Evolutionary conservation across 2,888 invertebrate species (phyloP), one percentile per base, ranked within the genome.

Genomic region (Melipona beecheii): DNA sequence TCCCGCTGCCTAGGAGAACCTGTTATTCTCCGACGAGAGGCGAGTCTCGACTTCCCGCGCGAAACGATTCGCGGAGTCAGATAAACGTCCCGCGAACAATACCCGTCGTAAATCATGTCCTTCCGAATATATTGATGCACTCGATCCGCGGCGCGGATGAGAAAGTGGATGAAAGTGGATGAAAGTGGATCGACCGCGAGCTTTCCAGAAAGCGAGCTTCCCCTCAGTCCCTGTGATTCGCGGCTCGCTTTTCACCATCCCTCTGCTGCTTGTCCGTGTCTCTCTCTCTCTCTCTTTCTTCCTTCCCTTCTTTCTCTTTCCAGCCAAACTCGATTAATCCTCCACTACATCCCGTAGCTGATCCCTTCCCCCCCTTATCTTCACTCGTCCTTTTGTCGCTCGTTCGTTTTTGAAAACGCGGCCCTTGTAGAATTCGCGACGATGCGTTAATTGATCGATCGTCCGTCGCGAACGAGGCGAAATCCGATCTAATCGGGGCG

Each of bases 91-190:
- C 68, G 65, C 80, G 85, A 87, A 88, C 83, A 88, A 88, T 87
- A 68, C 85, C 71, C 75, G 74, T 82, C 87, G 87, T 87, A 85
- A 88, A 87, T 88, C 88, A 88, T 62, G 82, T 79, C 87, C 82
- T 68, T 62, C 78, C 86, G 77, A 78, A 87, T 88, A 87, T 87
- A 88, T 84, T 80, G 83, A 79, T 77, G 85, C 88, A 87, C 88
- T 88, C 88, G 85, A 87, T 78, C 43, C 43, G 43, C 43, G 85
- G 52, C 73, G 76, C 69, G 73, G 86, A 88, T 66, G 84, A 88
- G 81, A 85, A 88, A 86, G 83, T 83, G 88, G 83, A 88, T 81
- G 88, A 83, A 88, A 88, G 86, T 88, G 86, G 85, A 88, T 81
- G 86, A 85, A 88, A 88, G 86, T 88, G 86, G 85, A 88, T 88